Percentiles rank a stretch among this genome's conserved stretches.
Evolutionary conservation across 2,888 invertebrate species (phyloP).

Genomic region (Eledona agricola): DNA sequence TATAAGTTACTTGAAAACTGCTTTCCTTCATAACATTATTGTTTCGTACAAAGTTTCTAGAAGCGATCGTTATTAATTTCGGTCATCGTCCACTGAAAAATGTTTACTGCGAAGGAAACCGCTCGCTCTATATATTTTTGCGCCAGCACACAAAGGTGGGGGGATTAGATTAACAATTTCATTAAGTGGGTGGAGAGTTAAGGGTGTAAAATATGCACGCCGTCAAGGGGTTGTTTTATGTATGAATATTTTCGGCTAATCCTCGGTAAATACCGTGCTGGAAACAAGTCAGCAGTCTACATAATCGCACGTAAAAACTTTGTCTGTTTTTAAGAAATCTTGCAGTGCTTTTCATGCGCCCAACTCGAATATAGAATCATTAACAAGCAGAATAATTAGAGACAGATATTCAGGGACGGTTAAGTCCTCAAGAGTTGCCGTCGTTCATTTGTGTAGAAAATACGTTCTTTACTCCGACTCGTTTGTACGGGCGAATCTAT

Average conservation of each 20-base stretch:
- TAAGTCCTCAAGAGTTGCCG: no score
- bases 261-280: constrained; percentile 10
- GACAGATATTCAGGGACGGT: constrained; percentile 11
- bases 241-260: constrained; percentile 20
- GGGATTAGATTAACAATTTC: constrained; percentile 25
- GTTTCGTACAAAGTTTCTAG: constrained; percentile 7
- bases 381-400: constrained; percentile 17
- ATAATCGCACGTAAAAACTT: no score
- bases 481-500: no score
- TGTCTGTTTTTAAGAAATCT: no score
- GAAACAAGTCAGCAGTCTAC: constrained; percentile 10
- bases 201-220: constrained; percentile 19
- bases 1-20: constrained; percentile 15
- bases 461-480: no score
- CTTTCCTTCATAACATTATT: constrained; percentile 5
- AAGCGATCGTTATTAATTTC: constrained; percentile 6
- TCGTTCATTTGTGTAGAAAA: no score
- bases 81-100: constrained; percentile 3
- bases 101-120: constrained; percentile 9
- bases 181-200: constrained; percentile 21
- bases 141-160: constrained; percentile 17
- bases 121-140: constrained; percentile 11
- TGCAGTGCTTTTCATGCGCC: no score
- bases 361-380: no score
- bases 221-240: constrained; percentile 22